Evolutionary conservation across 2,888 invertebrate genomes (phyloP).

Genomic region (Orthosia cruda): DNA sequence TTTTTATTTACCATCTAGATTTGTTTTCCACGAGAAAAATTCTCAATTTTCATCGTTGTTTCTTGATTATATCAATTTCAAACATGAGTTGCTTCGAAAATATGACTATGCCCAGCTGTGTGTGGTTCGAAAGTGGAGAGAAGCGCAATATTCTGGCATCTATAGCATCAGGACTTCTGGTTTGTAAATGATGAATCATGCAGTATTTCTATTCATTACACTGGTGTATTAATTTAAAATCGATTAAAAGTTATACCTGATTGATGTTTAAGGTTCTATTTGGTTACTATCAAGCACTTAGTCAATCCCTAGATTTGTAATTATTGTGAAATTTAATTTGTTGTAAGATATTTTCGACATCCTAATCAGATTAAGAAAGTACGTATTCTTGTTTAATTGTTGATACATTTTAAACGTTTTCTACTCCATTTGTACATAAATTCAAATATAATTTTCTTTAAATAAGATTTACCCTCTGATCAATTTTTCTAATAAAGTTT

Average conservation of each 20-base stretch:
- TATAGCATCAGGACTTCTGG: slow-evolving; percentile 96
- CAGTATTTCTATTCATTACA: slow-evolving; percentile 39
- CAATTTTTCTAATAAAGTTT: background rate
- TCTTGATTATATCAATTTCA: slow-evolving; percentile 42
- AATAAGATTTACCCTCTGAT: background rate
- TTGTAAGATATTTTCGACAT: slow-evolving; percentile 1
- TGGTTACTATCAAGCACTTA: background rate
- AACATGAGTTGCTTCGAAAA: slow-evolving; percentile 94
- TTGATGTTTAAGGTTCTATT: background rate
- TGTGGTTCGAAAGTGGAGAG: slow-evolving; percentile 97
- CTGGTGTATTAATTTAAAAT: slow-evolving; percentile 14
- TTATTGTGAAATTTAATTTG: background rate
- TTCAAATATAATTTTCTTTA: background rate
- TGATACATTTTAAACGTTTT: background rate
- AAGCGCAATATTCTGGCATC: slow-evolving; percentile 97
- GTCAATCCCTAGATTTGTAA: background rate
- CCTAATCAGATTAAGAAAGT: background rate
- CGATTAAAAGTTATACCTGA: background rate
- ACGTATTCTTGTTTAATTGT: background rate
- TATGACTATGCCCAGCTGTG: slow-evolving; percentile 94
- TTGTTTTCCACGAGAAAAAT: slow-evolving; percentile 59
- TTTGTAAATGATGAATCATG: slow-evolving; percentile 90
- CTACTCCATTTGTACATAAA: background rate
- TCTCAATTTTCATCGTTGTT: slow-evolving; percentile 34
- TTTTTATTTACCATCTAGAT: slow-evolving; percentile 59